Base-by-base conservation (phyloP, 2,888 invertebrate genomes). In the Sepioteuthis lessoniana region DNA sequence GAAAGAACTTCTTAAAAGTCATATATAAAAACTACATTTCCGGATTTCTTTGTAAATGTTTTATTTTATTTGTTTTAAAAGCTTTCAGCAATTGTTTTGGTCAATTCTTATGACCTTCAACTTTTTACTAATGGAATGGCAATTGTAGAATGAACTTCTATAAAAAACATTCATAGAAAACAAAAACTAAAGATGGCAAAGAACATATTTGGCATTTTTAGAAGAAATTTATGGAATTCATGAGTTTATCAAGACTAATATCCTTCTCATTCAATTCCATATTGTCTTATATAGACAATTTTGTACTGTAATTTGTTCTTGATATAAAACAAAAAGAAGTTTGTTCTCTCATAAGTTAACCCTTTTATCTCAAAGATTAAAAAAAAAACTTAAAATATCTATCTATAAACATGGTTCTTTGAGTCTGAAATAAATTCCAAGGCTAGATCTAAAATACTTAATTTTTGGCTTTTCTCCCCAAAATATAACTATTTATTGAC, bases 11-110 rank as follows among this genome's bases (percentile, higher is more conserved):
- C n/a, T 76, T n/a, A n/a, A 76, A 76, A 76, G 31, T n/a, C 76
- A 76, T 76, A n/a, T 76, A 76, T 76, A n/a, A 76, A 76, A 76
- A 76, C n/a, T 10, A 76, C 76, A 76, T 76, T 76, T n/a, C n/a
- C n/a, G 16, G n/a, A 76, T 76, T 76, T 76, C 8, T n/a, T 76
- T 76, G 76, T 0, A n/a, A 76, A 31, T 76, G 47, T 60, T 60
- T 19, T 55, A 13, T 55, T 55, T 60, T 76, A 42, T 76, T 76
- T 76, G 76, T 76, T 76, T 16, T 31, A 76, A n/a, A 76, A 76
- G 76, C 76, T 76, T 76, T 76, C n/a, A 76, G 31, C n/a, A 76
- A 42, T 76, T 76, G 76, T 76, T 76, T 76, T 76, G 16, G n/a
- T 8, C 76, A 76, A 76, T n/a, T 76, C 76, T 76, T n/a, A 76